These are phyloP conservation scores for Camponotus floridanus DNA, from an alignment of 1,140 invertebrate species.

Conservation along the genomic window DNA sequence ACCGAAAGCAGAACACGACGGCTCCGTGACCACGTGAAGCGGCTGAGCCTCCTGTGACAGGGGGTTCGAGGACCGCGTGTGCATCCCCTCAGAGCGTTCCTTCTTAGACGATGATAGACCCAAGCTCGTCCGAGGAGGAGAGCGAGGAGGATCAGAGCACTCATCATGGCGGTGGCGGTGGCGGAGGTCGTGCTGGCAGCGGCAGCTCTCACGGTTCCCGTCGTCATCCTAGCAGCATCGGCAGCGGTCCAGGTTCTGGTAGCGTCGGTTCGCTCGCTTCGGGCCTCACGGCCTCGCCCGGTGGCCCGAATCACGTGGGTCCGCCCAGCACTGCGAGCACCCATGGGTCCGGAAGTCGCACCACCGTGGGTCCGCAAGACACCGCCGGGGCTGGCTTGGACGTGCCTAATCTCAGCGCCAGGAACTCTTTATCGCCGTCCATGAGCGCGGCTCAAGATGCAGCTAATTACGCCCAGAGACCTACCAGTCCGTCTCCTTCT, in stretches of 20 bases:
- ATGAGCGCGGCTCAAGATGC: slow-evolving; percentile 89
- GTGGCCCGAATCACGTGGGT: slow-evolving; percentile 85
- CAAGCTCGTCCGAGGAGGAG: slow-evolving; percentile 95
- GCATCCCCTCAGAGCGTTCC: slow-evolving; percentile 43
- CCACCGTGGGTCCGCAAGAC: slow-evolving; percentile 70
- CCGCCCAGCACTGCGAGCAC: slow-evolving; percentile 82
- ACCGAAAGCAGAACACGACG: slow-evolving; percentile 44
- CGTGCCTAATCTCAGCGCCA: slow-evolving; percentile 86
- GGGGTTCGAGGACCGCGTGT: slow-evolving; percentile 67
- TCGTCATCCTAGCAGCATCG: slow-evolving; percentile 78
- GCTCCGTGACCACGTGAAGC: slow-evolving; percentile 63
- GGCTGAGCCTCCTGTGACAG: slow-evolving; percentile 58
- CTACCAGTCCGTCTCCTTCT: slow-evolving; percentile 94
- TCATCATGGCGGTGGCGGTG: slow-evolving; percentile 82
- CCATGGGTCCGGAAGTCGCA: slow-evolving; percentile 81
- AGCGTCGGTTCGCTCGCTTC: slow-evolving; percentile 72
- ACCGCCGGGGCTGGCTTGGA: slow-evolving; percentile 83
- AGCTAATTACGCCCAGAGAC: slow-evolving; percentile 90
- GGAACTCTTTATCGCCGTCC: slow-evolving; percentile 88
- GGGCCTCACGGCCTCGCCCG: slow-evolving; percentile 82
- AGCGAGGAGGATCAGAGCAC: slow-evolving; percentile 93
- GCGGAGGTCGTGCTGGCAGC: slow-evolving; percentile 78
- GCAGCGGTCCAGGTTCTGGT: slow-evolving; percentile 70
- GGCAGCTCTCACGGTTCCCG: slow-evolving; percentile 84
- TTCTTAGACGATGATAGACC: slow-evolving; percentile 91